phyloP scores from a whole-genome alignment of 1,140 invertebrate species.

The Drosophila nigrodunni region DNA sequence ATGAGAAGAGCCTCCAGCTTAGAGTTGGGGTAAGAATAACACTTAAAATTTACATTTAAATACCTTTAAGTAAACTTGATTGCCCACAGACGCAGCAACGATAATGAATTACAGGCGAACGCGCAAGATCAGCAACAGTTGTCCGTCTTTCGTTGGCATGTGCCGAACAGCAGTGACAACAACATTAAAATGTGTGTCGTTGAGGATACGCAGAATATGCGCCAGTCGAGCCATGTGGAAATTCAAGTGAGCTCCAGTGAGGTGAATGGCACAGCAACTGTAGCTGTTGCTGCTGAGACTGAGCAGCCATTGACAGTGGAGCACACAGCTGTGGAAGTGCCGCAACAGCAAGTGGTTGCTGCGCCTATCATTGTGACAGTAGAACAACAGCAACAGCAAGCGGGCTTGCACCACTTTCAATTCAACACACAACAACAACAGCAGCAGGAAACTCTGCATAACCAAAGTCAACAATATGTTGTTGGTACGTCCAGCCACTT shows the following conservation, averaged over 20 bases:
- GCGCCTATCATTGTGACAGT: not conserved
- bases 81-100: constrained; percentile 3
- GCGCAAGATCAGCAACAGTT: constrained; percentile 12
- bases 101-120: not conserved
- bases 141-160: constrained; percentile 53
- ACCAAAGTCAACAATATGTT: constrained; percentile 11
- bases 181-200: constrained; percentile 27
- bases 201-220: constrained; percentile 7
- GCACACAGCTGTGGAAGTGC: not conserved
- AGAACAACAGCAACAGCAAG: not conserved
- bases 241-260: constrained; percentile 15
- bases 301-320: not conserved
- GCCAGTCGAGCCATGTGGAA: not conserved
- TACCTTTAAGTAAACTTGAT: not conserved
- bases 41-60: not conserved
- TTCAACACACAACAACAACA: not conserved
- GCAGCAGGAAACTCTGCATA: constrained; percentile 1
- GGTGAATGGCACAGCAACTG: not conserved
- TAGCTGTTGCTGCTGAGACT: not conserved
- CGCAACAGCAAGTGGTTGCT: not conserved
- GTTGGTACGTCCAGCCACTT: not conserved
- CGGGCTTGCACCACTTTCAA: not conserved
- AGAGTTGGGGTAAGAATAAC: constrained; percentile 18
- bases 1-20: not conserved
- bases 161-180: constrained; percentile 19